These are phyloP conservation scores for Pocillopora meandrina DNA, from an alignment of 92 coral and sea anemone genomes.

Conservation along the genomic window DNA sequence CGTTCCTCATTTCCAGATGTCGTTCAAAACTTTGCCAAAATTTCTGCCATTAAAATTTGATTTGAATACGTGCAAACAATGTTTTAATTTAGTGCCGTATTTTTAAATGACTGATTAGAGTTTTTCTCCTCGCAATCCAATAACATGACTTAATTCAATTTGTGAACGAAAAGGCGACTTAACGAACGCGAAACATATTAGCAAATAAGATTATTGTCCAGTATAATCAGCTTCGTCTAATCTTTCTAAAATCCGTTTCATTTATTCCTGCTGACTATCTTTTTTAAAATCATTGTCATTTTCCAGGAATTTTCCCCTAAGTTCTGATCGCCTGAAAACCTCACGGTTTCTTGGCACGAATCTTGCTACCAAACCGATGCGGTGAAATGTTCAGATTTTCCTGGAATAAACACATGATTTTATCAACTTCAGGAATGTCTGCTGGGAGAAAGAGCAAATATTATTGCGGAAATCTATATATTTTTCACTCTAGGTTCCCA, in stretches of 20 bases:
- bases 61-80: not conserved
- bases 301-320: not conserved
- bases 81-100: not conserved
- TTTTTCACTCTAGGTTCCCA: not conserved
- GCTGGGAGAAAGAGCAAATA: not conserved
- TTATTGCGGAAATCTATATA: not conserved
- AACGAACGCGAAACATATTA: constrained; percentile 2
- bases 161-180: not conserved
- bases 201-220: not conserved
- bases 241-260: not conserved
- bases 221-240: not conserved
- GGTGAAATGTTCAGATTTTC: not conserved
- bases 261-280: not conserved
- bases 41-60: not conserved
- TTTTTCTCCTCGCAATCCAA: not conserved
- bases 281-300: not conserved
- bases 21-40: not conserved
- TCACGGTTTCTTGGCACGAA: no score
- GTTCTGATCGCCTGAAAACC: not conserved
- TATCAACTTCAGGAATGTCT: not conserved
- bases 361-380: no score
- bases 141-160: constrained; percentile 1
- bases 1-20: not conserved
- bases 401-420: not conserved
- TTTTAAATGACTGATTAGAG: not conserved